Conservation (phyloP, 2,797 vertebrate species). For the Phataginus tricuspis region DNA sequence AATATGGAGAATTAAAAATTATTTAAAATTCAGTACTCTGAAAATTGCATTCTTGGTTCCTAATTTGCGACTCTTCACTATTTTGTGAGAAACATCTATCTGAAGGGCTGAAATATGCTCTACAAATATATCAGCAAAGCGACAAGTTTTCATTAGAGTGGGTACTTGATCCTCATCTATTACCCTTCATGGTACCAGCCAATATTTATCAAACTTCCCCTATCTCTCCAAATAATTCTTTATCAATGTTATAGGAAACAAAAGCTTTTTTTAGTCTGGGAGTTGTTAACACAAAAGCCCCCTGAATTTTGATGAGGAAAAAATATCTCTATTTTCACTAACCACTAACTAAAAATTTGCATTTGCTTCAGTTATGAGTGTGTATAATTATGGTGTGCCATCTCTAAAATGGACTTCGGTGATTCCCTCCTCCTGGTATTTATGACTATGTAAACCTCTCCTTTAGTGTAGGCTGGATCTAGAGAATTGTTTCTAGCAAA, state of each 20-base stretch:
- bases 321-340: not conserved
- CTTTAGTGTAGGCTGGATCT: not conserved
- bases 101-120: not conserved
- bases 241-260: not conserved
- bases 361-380: not conserved
- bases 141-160: not conserved
- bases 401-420: not conserved
- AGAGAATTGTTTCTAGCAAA: not conserved
- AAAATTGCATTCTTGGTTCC: not conserved
- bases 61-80: not conserved
- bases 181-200: not conserved
- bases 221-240: not conserved
- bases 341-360: not conserved
- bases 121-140: not conserved
- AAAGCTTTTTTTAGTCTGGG: not conserved
- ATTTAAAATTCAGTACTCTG: not conserved
- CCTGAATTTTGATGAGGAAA: not conserved
- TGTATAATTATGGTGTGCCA: not conserved
- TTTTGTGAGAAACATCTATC: not conserved
- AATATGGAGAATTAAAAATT: not conserved
- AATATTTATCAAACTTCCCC: not conserved
- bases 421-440: not conserved
- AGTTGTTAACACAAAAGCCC: not conserved
- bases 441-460: not conserved
- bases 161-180: not conserved